These are phyloP conservation scores for Salvator merianae DNA, from an alignment of 2,113 vertebrate species.

Conservation along the genomic window DNA sequence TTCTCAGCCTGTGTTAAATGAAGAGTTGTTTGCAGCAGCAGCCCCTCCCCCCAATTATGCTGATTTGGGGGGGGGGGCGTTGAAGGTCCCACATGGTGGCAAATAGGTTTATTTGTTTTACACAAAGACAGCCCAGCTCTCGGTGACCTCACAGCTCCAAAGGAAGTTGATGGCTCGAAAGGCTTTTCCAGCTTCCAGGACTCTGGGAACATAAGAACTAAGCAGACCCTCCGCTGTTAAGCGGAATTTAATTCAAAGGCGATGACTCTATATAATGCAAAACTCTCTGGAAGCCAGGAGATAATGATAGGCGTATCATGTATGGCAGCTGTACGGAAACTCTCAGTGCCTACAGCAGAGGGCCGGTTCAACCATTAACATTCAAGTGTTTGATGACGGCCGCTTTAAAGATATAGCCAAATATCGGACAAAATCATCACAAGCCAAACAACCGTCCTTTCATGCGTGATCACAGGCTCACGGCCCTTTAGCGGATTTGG, in stretches of 20 bases:
- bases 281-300: slow-evolving; percentile 46
- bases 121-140: neutral
- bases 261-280: slow-evolving; percentile 33
- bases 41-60: too few species aligned
- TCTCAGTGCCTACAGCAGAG: slow-evolving; percentile 50
- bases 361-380: neutral
- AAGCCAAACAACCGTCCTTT: neutral
- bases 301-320: slow-evolving; percentile 44
- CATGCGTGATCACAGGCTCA: neutral
- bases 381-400: neutral
- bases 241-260: slow-evolving; percentile 13
- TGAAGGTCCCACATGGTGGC: too few species aligned
- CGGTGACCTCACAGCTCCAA: neutral
- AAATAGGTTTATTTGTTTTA: too few species aligned
- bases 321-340: slow-evolving; percentile 52
- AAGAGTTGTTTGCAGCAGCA: neutral
- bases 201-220: neutral
- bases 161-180: neutral
- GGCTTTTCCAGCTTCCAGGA: neutral
- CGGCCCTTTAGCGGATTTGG: neutral
- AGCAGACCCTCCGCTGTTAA: neutral
- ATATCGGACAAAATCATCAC: neutral
- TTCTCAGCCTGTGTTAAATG: neutral
- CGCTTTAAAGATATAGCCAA: neutral
- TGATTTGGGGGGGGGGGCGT: too few species aligned